Base-by-base conservation (phyloP, 2,888 invertebrate genomes). In the Diadegma fenestrale region DNA sequence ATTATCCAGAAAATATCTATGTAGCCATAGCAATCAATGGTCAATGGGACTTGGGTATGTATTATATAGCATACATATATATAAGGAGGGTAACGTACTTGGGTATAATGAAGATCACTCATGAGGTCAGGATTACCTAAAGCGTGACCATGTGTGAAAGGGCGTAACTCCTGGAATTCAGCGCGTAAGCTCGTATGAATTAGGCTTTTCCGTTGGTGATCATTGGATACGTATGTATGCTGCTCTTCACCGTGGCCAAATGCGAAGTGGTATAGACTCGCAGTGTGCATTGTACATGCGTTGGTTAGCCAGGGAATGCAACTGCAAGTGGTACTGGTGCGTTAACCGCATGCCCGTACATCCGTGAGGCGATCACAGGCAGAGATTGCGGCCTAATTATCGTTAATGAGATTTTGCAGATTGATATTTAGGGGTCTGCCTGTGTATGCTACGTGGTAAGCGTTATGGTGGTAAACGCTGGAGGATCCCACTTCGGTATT, bases 371-470 rank as follows among this genome's bases (percentile, higher is more conserved):
- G 86, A 86, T 88, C 75, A 63, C 79, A 85, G 64, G 82, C 81
- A 73, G 88, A 87, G 89, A 90, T 91, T 90, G 88, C 88, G 81
- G 89, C 86, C 88, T 91, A 91, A 91, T 91, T 90, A 91, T 89
- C 90, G 89, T 88, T 91, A 91, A 91, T 89, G 88, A 90, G 88
- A 89, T 90, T 90, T 88, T 83, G 87, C 84, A 88, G 89, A 89
- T 91, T 90, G 90, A 91, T 90, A 90, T 90, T 91, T 89, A 89
- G 86, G 84, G 76, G 84, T 80, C 77, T 66, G 78, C 33, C 48
- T 51, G 64, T 73, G 72, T 69, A 71, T 45, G 68, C 66, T 51
- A 33, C 68, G 71, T 71, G 51, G 71, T 51, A 51, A 51, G 12
- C 33, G 30, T 33, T 71, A 51, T 45, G 58, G 61, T 61, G 69